These are phyloP conservation scores for Labroides dimidiatus DNA, from an alignment of 2,797 vertebrate genomes.

Conservation along the genomic window DNA sequence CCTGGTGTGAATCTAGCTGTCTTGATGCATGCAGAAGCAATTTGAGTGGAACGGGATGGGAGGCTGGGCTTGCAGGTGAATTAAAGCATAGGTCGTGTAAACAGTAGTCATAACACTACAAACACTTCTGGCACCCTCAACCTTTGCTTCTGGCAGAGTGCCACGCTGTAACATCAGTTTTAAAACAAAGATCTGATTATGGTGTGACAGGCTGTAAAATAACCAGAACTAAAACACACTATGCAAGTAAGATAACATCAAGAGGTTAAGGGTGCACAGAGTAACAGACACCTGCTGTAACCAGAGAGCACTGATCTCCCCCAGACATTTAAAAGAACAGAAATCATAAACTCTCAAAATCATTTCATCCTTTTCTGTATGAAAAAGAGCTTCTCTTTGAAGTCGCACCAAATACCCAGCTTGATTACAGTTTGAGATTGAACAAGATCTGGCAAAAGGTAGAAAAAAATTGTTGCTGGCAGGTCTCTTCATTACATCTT, in stretches of 20 bases:
- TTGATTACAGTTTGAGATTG: slow-evolving; percentile 68
- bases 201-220: slow-evolving; percentile 36
- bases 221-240: slow-evolving; percentile 34
- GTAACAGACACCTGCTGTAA: slow-evolving; percentile 60
- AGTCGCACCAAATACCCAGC: slow-evolving; percentile 50
- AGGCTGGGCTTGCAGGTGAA: slow-evolving; percentile 23
- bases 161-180: slow-evolving; percentile 47
- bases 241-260: slow-evolving; percentile 56
- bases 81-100: slow-evolving; percentile 17
- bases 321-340: slow-evolving; percentile 55
- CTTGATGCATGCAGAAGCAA: background rate
- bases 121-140: slow-evolving; percentile 28
- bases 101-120: slow-evolving; percentile 40
- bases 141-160: slow-evolving; percentile 30
- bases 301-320: slow-evolving; percentile 44
- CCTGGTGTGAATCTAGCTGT: background rate
- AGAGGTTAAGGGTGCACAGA: slow-evolving; percentile 28
- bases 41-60: slow-evolving; percentile 4
- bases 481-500: slow-evolving; percentile 68
- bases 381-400: slow-evolving; percentile 55
- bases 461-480: slow-evolving; percentile 61
- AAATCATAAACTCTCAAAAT: slow-evolving; percentile 56
- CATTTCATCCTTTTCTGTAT: slow-evolving; percentile 53
- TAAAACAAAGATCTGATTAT: slow-evolving; percentile 62
- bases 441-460: slow-evolving; percentile 70